phyloP scores from a whole-genome alignment of 2,888 invertebrate genomes.

The Dasypolia templi region DNA sequence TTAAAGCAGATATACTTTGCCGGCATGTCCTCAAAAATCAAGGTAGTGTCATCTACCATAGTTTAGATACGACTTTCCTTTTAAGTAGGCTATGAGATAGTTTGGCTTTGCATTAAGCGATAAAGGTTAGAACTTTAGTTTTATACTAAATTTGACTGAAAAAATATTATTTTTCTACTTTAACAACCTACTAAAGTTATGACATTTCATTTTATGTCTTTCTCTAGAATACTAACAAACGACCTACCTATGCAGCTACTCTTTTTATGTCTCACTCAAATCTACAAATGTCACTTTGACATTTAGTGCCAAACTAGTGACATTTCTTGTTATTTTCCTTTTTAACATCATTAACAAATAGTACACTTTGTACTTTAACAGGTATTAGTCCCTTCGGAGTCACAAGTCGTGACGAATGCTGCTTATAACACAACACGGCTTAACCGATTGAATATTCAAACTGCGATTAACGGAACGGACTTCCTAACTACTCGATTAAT shows the following conservation, averaged over 20 bases:
- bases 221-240: background rate
- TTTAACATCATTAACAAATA: background rate
- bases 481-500: constrained; percentile 54
- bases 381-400: constrained; percentile 13
- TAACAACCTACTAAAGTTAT: background rate
- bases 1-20: background rate
- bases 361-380: constrained; percentile 10
- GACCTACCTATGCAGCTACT: background rate
- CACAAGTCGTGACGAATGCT: constrained; percentile 48
- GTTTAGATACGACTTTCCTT: background rate
- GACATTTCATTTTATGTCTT: background rate
- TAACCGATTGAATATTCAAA: constrained; percentile 55
- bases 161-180: background rate
- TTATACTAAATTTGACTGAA: background rate
- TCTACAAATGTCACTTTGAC: constrained; percentile 24
- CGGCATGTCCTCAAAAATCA: no score
- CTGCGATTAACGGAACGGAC: constrained; percentile 56
- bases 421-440: constrained; percentile 28
- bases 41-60: background rate
- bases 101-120: background rate
- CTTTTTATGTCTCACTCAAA: background rate
- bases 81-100: background rate
- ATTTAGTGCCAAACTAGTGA: background rate
- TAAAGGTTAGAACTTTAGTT: background rate
- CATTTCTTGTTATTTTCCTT: constrained; percentile 5